Base-by-base conservation (phyloP, 2,797 vertebrate genomes). In the Gymnocypris eckloni region DNA sequence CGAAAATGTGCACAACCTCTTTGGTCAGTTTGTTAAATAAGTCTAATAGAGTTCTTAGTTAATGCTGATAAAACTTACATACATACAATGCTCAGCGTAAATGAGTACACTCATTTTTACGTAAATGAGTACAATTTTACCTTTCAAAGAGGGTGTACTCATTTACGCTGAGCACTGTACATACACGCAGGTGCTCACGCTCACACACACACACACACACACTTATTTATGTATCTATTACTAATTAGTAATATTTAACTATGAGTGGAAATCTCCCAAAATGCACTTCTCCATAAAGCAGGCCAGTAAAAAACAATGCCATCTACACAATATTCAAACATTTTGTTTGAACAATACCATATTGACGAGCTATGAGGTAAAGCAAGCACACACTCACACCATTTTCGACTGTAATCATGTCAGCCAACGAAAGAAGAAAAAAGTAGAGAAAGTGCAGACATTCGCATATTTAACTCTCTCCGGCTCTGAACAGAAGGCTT, bases 381-480 rank as follows among this genome's bases (percentile, higher is more conserved):
- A 71, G 56, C 83, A 69, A 43, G 66, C 52, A 20, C 78, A 69
- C 18, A 61, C 75, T n/a, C 54, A 59, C 37, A 59, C 67, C 66
- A 37, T 85, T 77, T 70, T 78, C n/a, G 61, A 67, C 45, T 48
- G 25, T 67, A 70, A 88, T 85, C 81, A 85, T n/a, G 37, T 50
- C 64, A 66, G 39, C 52, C 5, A 11, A 54, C 50, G 28, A 67
- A 83, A 79, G 50, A 84, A 85, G 84, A 52, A 77, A 83, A 71
- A 59, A 61, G 61, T 64, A 6, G 37, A 59, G 67, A 81, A 90
- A 76, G 59, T 86, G 86, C 82, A 48, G 73, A 89, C 81, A 86
- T 89, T 87, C 87, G 82, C 88, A 85, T 81, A 69, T 87, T 78
- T 79, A 86, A 79, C 82, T 87, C 84, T 88, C 87, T 86, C 54